Percentiles rank a stretch among this genome's conserved stretches.
phyloP scores from a whole-genome alignment of 2,888 invertebrate species.

The Ormia ochracea region DNA sequence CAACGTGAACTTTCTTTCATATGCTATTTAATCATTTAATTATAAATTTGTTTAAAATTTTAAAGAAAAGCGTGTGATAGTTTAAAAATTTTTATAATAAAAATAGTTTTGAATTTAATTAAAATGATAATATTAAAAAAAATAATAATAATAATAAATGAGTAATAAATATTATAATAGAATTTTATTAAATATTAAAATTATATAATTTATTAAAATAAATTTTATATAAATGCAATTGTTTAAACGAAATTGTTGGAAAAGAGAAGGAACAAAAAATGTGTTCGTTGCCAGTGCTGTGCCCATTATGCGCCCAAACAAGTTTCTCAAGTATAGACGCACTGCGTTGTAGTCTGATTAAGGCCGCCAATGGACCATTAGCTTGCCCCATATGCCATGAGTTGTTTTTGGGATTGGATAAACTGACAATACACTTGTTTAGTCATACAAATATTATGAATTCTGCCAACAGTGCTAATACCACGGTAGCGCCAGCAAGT shows the following conservation, averaged over 20 bases:
- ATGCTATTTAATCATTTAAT: neutral
- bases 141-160: neutral
- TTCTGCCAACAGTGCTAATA: conserved; percentile 21
- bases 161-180: neutral
- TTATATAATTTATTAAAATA: conserved; percentile 33
- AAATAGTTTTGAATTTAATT: neutral
- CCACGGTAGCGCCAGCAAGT: neutral
- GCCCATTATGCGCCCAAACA: conserved; percentile 86
- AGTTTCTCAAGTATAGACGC: conserved; percentile 85
- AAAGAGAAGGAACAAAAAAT: conserved; percentile 64
- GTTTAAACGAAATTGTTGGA: neutral
- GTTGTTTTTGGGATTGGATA: conserved; percentile 85
- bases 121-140: neutral
- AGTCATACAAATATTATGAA: conserved; percentile 79
- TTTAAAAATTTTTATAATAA: neutral
- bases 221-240: conserved; percentile 2
- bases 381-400: conserved; percentile 88
- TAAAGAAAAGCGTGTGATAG: neutral
- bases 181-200: conserved; percentile 20
- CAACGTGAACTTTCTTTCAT: conserved; percentile 35
- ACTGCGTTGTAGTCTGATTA: conserved; percentile 84
- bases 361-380: conserved; percentile 85
- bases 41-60: neutral
- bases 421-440: conserved; percentile 89
- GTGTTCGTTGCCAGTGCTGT: conserved; percentile 81